These are phyloP conservation scores for Platycercus adscitus DNA, from an alignment of 2,113 vertebrate species.

Conservation along the genomic window DNA sequence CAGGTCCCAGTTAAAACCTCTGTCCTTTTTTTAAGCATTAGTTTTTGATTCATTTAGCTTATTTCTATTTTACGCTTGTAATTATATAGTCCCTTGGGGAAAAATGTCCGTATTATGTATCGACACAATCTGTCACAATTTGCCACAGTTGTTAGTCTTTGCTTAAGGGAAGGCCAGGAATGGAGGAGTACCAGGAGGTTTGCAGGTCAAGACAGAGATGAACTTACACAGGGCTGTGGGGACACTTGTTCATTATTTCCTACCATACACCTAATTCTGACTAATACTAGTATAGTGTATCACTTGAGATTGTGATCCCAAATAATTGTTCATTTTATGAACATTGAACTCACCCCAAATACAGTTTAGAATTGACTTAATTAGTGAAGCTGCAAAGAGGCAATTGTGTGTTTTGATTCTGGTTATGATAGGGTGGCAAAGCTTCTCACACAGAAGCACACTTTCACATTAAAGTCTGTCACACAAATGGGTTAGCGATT, in stretches of 20 bases:
- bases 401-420: not conserved
- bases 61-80: not conserved
- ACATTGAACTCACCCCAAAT: not conserved
- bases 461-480: not conserved
- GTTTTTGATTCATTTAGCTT: slow-evolving; percentile 20
- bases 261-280: not conserved
- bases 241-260: not conserved
- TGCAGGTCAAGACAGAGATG: not conserved
- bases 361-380: not conserved
- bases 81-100: not conserved
- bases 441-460: not conserved
- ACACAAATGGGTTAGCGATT: not conserved
- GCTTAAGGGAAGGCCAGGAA: not conserved
- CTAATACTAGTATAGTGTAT: not conserved
- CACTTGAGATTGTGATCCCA: not conserved
- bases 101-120: not conserved
- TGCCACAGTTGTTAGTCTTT: slow-evolving; percentile 4
- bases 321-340: not conserved
- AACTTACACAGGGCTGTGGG: not conserved
- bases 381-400: not conserved
- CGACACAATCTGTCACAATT: slow-evolving; percentile 28
- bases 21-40: not conserved
- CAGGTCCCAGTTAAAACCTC: not conserved
- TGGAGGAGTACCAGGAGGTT: not conserved
- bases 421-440: not conserved